Percentiles rank a stretch among this genome's conserved stretches.
phyloP scores from a whole-genome alignment of 2,797 vertebrate genomes.

The Acanthurus tractus region DNA sequence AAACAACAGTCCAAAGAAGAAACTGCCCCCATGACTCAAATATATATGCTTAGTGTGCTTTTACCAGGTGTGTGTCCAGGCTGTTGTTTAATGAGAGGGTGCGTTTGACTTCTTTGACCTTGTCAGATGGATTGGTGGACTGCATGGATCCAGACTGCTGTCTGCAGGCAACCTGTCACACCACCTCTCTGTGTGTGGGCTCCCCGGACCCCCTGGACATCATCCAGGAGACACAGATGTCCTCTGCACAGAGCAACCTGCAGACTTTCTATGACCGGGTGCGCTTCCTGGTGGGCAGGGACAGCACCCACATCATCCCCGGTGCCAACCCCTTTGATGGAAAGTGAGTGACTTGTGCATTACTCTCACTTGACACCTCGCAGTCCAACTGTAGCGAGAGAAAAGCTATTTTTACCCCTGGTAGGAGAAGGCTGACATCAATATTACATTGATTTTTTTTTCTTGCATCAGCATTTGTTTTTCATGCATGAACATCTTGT shows the following conservation, averaged over 20 bases:
- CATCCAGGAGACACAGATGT: constrained; percentile 94
- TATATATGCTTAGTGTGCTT: constrained; percentile 22
- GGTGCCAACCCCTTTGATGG: constrained; percentile 94
- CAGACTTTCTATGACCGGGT: constrained; percentile 95
- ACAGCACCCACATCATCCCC: constrained; percentile 94
- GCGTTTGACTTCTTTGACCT: constrained; percentile 66
- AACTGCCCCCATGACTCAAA: constrained; percentile 2
- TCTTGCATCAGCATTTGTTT: constrained; percentile 6
- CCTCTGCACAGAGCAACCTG: constrained; percentile 89
- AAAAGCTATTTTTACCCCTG: constrained; percentile 15
- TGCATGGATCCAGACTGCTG: constrained; percentile 99
- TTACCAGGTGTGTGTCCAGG: constrained; percentile 56
- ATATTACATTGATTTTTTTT: constrained; percentile 10
- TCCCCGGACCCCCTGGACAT: constrained; percentile 97
- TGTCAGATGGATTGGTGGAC: constrained; percentile 94
- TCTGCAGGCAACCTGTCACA: constrained; percentile 93
- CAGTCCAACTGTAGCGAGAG: background rate
- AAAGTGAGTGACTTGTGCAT: constrained; percentile 87
- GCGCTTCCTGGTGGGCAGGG: constrained; percentile 94
- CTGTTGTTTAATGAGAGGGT: constrained; percentile 50
- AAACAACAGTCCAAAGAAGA: constrained; percentile 26
- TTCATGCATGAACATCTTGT: constrained; percentile 12
- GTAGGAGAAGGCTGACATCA: constrained; percentile 8
- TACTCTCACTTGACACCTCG: constrained; percentile 9
- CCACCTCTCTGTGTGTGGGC: constrained; percentile 92